Conservation (phyloP, 2,797 vertebrate species). For the Takifugu ocellatus region DNA sequence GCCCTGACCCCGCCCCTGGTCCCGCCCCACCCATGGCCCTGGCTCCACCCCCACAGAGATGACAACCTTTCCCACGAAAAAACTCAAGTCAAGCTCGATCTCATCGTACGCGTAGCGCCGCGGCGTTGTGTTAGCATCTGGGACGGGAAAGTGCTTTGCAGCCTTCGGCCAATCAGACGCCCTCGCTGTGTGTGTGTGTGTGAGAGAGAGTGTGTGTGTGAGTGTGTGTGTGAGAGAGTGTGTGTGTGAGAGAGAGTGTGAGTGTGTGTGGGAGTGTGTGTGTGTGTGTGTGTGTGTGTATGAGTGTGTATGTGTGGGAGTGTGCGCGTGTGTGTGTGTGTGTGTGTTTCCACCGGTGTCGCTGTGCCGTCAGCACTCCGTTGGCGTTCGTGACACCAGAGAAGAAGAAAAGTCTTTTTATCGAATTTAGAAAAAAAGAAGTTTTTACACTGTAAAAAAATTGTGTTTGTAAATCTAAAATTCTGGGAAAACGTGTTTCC, state of each 20-base stretch:
- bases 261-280: too few species aligned
- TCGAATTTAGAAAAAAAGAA: constrained; percentile 67
- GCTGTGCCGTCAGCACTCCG: too few species aligned
- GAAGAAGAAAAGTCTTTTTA: constrained; percentile 81
- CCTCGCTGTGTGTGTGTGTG: constrained; percentile 6
- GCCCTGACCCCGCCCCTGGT: too few species aligned
- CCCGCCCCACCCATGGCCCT: not conserved
- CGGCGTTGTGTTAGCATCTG: constrained; percentile 62
- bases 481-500: constrained; percentile 87
- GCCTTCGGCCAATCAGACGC: constrained; percentile 80
- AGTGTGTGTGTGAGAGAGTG: constrained; percentile 30
- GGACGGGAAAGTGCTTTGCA: constrained; percentile 85
- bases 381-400: too few species aligned
- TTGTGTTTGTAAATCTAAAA: constrained; percentile 91
- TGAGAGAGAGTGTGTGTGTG: constrained; percentile 1
- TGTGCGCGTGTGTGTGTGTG: constrained; percentile 27
- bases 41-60: constrained; percentile 1
- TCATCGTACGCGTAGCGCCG: constrained; percentile 74
- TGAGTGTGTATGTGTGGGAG: not conserved
- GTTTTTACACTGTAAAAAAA: constrained; percentile 99
- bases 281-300: constrained; percentile 13
- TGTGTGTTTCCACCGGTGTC: too few species aligned
- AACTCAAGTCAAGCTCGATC: constrained; percentile 88
- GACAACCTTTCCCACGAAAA: constrained; percentile 2
- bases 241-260: constrained; percentile 22